Conservation (phyloP, 2,797 vertebrate species). For the Chelonia mydas region DNA sequence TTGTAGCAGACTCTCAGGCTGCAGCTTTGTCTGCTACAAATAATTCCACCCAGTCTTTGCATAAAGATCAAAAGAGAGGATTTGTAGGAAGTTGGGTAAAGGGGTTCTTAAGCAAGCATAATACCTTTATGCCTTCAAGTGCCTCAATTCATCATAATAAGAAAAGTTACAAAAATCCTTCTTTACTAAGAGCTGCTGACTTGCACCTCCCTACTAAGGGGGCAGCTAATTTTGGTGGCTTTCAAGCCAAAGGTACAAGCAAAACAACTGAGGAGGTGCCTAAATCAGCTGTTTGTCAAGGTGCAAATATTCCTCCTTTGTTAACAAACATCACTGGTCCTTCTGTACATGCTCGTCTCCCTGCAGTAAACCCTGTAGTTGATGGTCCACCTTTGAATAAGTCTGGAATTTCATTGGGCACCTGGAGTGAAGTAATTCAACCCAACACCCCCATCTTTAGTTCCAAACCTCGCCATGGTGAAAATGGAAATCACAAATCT, state of each 20-base stretch:
- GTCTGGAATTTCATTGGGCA: fast-evolving
- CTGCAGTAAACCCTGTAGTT: background rate
- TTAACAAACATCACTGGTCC: background rate
- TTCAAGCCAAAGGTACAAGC: conserved; percentile 77
- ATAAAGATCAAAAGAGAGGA: conserved; percentile 70
- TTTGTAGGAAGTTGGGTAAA: conserved; percentile 82
- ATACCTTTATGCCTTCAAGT: conserved; percentile 76
- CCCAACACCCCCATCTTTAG: background rate
- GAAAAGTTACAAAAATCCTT: conserved; percentile 45
- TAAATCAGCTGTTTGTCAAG: background rate
- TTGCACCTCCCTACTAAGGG: conserved; percentile 82
- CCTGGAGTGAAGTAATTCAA: conserved; percentile 4
- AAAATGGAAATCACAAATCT: background rate
- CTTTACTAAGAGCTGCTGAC: conserved; percentile 51
- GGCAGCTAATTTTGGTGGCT: conserved; percentile 89
- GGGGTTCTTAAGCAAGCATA: conserved; percentile 73
- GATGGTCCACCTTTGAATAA: background rate
- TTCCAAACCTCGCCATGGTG: background rate
- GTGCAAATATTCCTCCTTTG: background rate
- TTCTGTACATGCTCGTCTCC: background rate
- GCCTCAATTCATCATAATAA: conserved; percentile 53
- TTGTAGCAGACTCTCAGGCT: conserved; percentile 3
- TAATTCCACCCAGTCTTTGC: conserved; percentile 39
- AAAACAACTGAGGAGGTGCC: background rate
- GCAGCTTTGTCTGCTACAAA: background rate